These are phyloP conservation scores for Porphyrio hochstetteri DNA, from an alignment of 2,113 vertebrate species.

Conservation along the genomic window DNA sequence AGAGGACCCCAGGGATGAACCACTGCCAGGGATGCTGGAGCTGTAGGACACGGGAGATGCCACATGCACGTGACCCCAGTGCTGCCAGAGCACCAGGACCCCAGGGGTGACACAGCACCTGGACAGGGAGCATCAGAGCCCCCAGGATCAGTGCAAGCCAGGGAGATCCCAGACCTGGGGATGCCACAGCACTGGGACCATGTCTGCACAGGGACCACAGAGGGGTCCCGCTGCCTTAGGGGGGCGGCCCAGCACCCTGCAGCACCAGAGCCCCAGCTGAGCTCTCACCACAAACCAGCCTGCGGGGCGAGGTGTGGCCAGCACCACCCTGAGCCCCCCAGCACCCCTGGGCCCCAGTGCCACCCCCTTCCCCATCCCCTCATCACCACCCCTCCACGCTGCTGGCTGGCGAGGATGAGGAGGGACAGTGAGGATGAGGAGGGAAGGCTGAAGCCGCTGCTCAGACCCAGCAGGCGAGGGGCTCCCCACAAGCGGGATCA, in stretches of 20 bases:
- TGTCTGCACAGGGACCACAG: not conserved
- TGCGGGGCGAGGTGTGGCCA: not conserved
- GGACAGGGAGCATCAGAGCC: not conserved
- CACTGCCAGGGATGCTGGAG: not conserved
- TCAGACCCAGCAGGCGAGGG: not conserved
- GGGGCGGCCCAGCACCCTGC: not conserved
- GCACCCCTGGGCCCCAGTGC: not conserved
- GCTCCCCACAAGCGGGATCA: too few species aligned
- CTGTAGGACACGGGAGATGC: not conserved
- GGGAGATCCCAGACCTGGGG: not conserved
- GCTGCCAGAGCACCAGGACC: too few species aligned
- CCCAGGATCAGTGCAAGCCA: not conserved
- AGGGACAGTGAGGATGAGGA: too few species aligned
- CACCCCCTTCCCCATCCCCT: not conserved
- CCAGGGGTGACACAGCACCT: too few species aligned
- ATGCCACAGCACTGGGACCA: too few species aligned
- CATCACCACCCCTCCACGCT: not conserved
- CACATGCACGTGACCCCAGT: not conserved
- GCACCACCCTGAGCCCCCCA: not conserved
- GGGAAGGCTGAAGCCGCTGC: not conserved
- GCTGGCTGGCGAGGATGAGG: not conserved
- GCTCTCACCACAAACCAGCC: not conserved
- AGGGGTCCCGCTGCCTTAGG: not conserved
- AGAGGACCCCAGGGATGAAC: fast-evolving
- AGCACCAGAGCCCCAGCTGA: not conserved